Evolutionary conservation across 2,113 vertebrate genomes (phyloP), one percentile per base, ranked within the genome.

Genomic region (Montifringilla adamsi): DNA sequence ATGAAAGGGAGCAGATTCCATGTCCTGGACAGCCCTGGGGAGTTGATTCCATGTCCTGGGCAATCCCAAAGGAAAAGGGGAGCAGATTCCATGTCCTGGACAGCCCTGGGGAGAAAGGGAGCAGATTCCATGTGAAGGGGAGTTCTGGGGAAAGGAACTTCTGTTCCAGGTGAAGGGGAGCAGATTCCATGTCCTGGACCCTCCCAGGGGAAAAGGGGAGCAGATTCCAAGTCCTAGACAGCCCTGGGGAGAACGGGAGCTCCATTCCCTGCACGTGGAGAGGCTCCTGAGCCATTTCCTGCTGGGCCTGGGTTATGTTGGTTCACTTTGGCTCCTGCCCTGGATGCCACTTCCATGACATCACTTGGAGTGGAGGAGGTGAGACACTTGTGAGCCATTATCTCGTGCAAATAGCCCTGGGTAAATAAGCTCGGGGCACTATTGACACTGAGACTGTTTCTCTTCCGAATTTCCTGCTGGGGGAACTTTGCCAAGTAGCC

Each of bases 371-470:
- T 50, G 78, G 84, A 94, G 70, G 84, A 92, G 89, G 74, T 82
- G 96, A 95, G 94, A 94, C 91, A 73, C 76, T 94, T 43, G 30
- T 55, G 75, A 49, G 69, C 11, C 67, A 95, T 96, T 98, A 97
- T 97, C 97, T 94, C 96, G 96, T 93, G 96, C 96, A 98, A 98
- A 98, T 74, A 91, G 93, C 64, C 83, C 72, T 33, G 85, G 84
- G 77, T 52, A 91, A 97, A 97, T 33, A 93, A 52, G 27, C 73
- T 50, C 49, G 15, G 87, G 3, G 52, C 89, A 56, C 83, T 93
- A 81, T 89, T 66, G 77, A 96, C 81, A 84, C 75, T 20, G 68
- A 83, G 55, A 89, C 83, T 63, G 79, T 76, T 94, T 95, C 95
- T 97, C 87, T 95, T 95, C 91, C 87, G 55, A 69, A 91, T 95